Conservation (phyloP, 2,888 invertebrate genomes). For the Pogonocherus hispidulus region DNA sequence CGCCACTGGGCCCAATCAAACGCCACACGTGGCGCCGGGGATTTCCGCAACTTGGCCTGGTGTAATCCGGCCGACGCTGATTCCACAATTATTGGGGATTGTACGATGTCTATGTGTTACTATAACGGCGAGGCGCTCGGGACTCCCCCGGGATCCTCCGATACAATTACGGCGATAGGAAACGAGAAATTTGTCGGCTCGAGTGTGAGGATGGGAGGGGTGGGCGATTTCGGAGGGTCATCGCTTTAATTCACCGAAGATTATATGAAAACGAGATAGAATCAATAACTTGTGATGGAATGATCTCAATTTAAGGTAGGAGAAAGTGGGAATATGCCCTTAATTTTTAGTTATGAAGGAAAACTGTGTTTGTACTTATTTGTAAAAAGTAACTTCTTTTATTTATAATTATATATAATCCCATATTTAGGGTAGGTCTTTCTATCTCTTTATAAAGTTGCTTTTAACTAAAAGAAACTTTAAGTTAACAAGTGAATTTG, state of each 20-base stretch:
- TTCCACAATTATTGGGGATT: constrained; percentile 62
- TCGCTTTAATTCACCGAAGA: not conserved
- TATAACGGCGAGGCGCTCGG: constrained; percentile 37
- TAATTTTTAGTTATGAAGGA: too few species aligned
- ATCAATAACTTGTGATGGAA: too few species aligned
- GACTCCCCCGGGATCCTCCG: constrained; percentile 34
- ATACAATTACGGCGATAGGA: constrained; percentile 40
- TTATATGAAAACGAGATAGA: too few species aligned
- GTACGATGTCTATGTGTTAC: constrained; percentile 48
- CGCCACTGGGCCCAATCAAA: constrained; percentile 63
- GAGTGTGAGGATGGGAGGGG: not conserved
- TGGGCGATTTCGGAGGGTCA: not conserved
- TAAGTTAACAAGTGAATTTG: too few species aligned
- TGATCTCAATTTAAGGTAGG: too few species aligned
- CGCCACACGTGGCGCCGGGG: constrained; percentile 66
- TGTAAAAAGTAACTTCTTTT: too few species aligned
- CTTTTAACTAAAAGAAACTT: too few species aligned
- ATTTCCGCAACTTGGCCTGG: constrained; percentile 31
- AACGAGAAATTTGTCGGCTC: not conserved
- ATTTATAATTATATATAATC: too few species aligned
- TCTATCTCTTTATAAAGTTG: too few species aligned
- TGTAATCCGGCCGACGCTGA: constrained; percentile 59
- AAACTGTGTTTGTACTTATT: too few species aligned
- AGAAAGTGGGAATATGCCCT: too few species aligned
- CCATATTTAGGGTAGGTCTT: too few species aligned